phyloP scores from a whole-genome alignment of 2,797 vertebrate species.

The Falco peregrinus region DNA sequence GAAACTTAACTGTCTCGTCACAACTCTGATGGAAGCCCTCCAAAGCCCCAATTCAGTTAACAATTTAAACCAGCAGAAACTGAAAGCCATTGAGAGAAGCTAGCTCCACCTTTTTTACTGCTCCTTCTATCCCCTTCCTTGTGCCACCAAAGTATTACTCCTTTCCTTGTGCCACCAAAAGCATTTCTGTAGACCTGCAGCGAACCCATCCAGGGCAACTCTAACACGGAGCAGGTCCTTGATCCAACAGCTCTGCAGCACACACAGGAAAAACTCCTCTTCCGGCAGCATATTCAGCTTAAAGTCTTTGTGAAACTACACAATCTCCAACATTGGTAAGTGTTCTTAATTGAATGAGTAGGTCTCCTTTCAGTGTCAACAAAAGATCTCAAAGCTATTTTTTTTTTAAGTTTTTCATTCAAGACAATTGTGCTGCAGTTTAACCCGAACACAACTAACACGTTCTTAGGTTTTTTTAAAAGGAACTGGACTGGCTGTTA shows the following conservation, averaged over 20 bases:
- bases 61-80: background rate
- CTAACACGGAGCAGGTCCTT: background rate
- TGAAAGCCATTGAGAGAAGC: background rate
- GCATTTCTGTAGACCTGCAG: background rate
- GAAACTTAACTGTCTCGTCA: background rate
- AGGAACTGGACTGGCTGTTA: constrained; percentile 80
- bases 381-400: background rate
- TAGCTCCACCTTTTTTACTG: background rate
- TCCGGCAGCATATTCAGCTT: rapidly evolving
- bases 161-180: background rate
- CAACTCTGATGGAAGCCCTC: background rate
- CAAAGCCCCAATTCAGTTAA: background rate
- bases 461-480: constrained; percentile 66
- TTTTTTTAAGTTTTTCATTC: background rate
- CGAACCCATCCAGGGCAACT: background rate
- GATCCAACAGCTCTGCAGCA: background rate
- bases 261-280: background rate
- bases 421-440: constrained; percentile 52
- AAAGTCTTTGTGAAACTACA: background rate
- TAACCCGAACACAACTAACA: constrained; percentile 52
- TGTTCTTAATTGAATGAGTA: background rate
- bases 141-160: background rate
- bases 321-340: background rate
- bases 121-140: background rate
- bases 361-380: background rate